These are phyloP conservation scores for Melanaphis sacchari DNA, from an alignment of 1,140 invertebrate species.

Conservation along the genomic window DNA sequence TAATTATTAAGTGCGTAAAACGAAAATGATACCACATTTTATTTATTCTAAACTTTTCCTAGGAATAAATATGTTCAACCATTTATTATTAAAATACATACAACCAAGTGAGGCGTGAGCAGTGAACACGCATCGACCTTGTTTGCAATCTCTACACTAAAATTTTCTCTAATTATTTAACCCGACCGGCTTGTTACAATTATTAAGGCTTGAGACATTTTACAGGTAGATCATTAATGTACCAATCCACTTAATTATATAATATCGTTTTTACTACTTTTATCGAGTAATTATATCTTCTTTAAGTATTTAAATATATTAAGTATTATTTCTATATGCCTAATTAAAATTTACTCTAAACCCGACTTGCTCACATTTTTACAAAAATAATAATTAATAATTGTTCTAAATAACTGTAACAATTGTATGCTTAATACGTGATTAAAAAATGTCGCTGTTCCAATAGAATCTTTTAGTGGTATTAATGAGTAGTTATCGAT, in stretches of 20 bases:
- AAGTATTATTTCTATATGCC: background rate
- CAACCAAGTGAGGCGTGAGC: background rate
- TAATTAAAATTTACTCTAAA: background rate
- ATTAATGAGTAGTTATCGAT: background rate
- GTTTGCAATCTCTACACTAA: background rate
- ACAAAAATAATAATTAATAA: no score
- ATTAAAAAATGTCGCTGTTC: background rate
- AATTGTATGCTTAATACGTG: background rate
- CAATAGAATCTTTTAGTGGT: background rate
- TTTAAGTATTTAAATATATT: background rate
- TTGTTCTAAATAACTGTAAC: background rate
- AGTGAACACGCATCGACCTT: background rate
- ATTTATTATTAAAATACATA: background rate
- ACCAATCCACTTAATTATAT: background rate
- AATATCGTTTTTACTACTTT: background rate
- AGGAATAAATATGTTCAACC: background rate
- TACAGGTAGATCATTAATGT: background rate
- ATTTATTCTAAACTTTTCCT: background rate
- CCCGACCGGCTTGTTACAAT: background rate
- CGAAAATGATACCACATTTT: background rate
- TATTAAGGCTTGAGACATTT: background rate
- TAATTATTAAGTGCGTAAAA: background rate
- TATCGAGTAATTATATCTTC: background rate
- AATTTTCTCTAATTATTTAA: background rate
- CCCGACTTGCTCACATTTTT: background rate